Evolutionary conservation across 2,797 vertebrate genomes (phyloP).

Genomic region (Octomys mimax): DNA sequence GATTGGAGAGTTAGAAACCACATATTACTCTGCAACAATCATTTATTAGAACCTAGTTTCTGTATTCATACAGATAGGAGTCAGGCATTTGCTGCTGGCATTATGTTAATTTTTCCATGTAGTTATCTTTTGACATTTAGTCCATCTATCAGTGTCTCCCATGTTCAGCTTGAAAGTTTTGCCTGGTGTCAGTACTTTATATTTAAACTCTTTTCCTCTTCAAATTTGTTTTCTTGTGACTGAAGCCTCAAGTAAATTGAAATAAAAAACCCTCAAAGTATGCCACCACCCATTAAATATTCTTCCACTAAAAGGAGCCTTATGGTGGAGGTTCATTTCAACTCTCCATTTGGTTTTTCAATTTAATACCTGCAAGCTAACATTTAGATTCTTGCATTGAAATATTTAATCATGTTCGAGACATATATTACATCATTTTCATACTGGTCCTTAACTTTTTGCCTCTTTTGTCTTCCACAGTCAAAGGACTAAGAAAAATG

Average conservation of each 20-base stretch:
- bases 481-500: background rate
- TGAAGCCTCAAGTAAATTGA: background rate
- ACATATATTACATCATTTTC: background rate
- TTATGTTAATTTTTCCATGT: background rate
- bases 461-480: background rate
- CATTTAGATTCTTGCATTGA: background rate
- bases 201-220: background rate
- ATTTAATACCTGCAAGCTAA: background rate
- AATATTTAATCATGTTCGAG: background rate
- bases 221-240: background rate
- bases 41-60: background rate
- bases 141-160: background rate
- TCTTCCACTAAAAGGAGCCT: conserved; percentile 10
- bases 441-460: background rate
- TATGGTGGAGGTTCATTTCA: background rate
- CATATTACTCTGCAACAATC: background rate
- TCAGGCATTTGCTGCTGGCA: background rate
- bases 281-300: background rate
- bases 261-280: background rate
- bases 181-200: background rate
- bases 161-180: background rate
- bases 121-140: background rate
- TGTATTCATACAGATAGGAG: background rate
- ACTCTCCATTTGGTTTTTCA: background rate
- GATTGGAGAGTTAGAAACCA: background rate